These are phyloP conservation scores for Terebella lapidaria DNA, from an alignment of 2,888 invertebrate species.

Conservation along the genomic window DNA sequence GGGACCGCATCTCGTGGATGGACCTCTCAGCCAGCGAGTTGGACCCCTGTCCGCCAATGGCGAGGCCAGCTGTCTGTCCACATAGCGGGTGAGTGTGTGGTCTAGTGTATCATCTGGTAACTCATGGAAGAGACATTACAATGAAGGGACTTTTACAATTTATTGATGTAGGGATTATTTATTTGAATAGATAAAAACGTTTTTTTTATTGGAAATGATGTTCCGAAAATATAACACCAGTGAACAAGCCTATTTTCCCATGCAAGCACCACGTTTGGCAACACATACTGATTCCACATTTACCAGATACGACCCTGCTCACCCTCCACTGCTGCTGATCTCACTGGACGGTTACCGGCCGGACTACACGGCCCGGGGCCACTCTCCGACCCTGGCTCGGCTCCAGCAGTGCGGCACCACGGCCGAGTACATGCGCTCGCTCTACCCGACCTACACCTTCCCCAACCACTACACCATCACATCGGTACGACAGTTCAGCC, in stretches of 20 bases:
- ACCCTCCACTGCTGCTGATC: conserved; percentile 33
- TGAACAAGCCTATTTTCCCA: too few relatives aligned
- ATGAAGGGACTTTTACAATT: too few relatives aligned
- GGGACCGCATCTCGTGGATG: conserved; percentile 23
- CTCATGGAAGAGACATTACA: too few relatives aligned
- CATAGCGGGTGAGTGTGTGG: background rate
- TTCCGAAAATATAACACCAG: too few relatives aligned
- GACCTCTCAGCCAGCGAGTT: conserved; percentile 10
- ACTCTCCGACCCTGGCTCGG: conserved; percentile 33
- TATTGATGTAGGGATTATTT: too few relatives aligned
- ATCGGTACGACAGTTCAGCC: conserved; percentile 33
- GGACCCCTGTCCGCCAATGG: conserved; percentile 10
- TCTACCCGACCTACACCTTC: conserved; percentile 42
- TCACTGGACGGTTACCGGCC: conserved; percentile 42
- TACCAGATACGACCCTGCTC: background rate
- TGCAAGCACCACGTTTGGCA: too few relatives aligned
- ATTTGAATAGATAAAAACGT: too few relatives aligned
- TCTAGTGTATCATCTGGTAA: conserved; percentile 14
- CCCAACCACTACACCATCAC: conserved; percentile 45
- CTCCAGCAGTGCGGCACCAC: conserved; percentile 34
- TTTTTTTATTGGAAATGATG: too few relatives aligned
- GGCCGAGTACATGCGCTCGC: conserved; percentile 35
- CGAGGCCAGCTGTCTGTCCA: too few relatives aligned
- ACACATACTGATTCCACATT: too few relatives aligned
- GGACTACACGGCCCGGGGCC: conserved; percentile 32